These are phyloP conservation scores for Peromyscus maniculatus DNA, from an alignment of 2,113 vertebrate species.

Conservation along the genomic window DNA sequence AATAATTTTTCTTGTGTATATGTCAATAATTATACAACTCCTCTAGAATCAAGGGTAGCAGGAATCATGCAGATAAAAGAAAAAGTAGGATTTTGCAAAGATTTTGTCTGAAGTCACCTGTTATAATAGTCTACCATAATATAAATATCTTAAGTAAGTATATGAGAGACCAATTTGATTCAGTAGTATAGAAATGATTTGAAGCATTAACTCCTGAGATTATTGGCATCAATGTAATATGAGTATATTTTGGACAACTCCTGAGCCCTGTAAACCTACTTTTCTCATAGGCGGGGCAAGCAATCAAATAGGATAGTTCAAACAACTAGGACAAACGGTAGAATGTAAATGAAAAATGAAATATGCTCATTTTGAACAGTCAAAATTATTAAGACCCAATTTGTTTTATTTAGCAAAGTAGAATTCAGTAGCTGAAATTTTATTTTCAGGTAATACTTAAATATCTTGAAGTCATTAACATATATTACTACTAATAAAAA, in stretches of 20 bases:
- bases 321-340: neutral
- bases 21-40: neutral
- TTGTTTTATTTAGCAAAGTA: neutral
- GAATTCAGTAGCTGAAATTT: neutral
- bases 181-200: neutral
- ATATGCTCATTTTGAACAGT: neutral
- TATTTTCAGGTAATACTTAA: no score
- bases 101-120: neutral
- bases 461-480: neutral
- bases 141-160: neutral
- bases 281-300: neutral
- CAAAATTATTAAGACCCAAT: neutral
- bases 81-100: no score
- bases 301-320: neutral
- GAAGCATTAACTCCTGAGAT: neutral
- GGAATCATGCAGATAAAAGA: neutral
- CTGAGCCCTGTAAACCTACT: neutral
- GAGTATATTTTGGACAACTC: neutral
- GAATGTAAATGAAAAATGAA: neutral
- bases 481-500: neutral
- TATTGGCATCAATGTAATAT: neutral
- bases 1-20: neutral
- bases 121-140: neutral
- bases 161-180: neutral
- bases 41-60: neutral